Evolutionary conservation across 2,113 vertebrate genomes (phyloP), one percentile per base, ranked within the genome.

Genomic region (Apistogramma diplotaenia): DNA sequence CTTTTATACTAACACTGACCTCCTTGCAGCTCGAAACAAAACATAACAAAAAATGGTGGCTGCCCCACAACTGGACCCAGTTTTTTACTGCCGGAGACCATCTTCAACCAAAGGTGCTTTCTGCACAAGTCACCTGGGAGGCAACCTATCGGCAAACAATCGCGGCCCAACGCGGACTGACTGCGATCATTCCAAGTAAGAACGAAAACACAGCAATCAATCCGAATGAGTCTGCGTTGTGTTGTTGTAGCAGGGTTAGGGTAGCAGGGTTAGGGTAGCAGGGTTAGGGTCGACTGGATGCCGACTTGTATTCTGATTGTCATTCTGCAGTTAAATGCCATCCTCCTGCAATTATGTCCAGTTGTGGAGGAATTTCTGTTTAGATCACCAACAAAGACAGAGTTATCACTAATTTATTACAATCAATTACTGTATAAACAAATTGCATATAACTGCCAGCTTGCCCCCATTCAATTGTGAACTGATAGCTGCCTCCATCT

Each of bases 221-320:
- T 25, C 21, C 0, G 4, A 43, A 65, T 25, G 21, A 21, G 25
- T 0, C 21, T 65, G 35, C 25, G 3, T 18, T 65, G 35, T 18
- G 35, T 21, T 65, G 4, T 37, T 43, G 61, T 21, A 65, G 13
- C 3, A 10, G n/a, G n/a, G n/a, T n/a, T n/a, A n/a, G n/a, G n/a
- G n/a, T n/a, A n/a, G n/a, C n/a, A n/a, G n/a, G n/a, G n/a, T n/a
- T n/a, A n/a, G n/a, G n/a, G n/a, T n/a, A n/a, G n/a, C n/a, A n/a
- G n/a, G n/a, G n/a, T n/a, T n/a, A n/a, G n/a, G n/a, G n/a, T 65
- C 35, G 0, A 9, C 60, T 16, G 35, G 4, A 5, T 62, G 12
- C 37, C 35, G 25, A 43, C 60, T 1, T 25, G 61, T 43, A 65
- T 21, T 10, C 35, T 65, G 35, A 25, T 0, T 40, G 37, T 40